Base-by-base conservation (phyloP, 1,140 invertebrate genomes). In the Drosophila melanica region DNA sequence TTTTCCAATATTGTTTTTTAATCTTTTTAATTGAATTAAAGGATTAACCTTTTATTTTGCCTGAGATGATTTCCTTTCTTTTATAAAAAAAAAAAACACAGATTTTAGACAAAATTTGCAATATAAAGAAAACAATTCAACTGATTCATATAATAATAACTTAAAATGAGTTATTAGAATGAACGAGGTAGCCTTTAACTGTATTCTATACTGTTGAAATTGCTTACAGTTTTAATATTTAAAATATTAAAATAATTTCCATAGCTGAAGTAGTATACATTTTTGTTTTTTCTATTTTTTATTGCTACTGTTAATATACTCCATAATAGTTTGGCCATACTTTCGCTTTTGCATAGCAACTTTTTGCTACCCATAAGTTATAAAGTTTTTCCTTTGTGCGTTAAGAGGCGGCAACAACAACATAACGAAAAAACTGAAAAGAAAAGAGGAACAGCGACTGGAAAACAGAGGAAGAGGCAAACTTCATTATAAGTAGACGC, bases 401-500 rank as follows among this genome's bases (percentile, higher is more conserved):
- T 55, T 33, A 51, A 66, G 18, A 20, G 10, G 59, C 11, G 20
- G 20, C 18, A 12, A 9, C 37, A 42, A 53, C 27, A 27, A 35
- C 16, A 33, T 11, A n/a, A 12, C 8, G 8, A 33, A 16, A 11
- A 18, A 42, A n/a, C n/a, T 14, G 23, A 37, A 53, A 51, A 42
- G 27, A 41, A 12, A 55, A 39, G 9, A 8, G 18, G 5, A n/a
- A 10, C 35, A 20, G 10, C 7, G 11, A 44, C n/a, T n/a, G n/a
- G 4, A n/a, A 14, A 41, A 41, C 39, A 47, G 16, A 12, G 12
- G 45, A 30, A 53, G 37, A 33, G 18, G 50, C 44, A 69, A 71
- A 75, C 67, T 71, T 71, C 33, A 75, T 75, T 65, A 65, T 67
- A 67, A 67, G 54, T 41, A 18, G 54, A 67, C 47, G 47, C 47